Base-by-base conservation (phyloP, 2,888 invertebrate genomes). In the Temnothorax unifasciatus region DNA sequence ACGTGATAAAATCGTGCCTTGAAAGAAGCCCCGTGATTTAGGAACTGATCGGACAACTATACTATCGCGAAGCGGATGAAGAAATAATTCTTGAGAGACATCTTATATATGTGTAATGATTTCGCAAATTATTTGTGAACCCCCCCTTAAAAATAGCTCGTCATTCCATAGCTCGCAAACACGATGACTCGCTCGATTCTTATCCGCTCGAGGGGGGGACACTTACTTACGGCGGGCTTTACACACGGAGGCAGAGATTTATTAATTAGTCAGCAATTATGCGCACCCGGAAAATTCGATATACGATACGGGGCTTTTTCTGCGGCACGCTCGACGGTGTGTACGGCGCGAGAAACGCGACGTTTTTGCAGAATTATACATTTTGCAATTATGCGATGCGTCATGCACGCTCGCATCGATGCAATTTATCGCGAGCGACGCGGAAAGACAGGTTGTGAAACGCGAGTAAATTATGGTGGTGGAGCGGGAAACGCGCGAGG, bases 211-310 rank as follows among this genome's bases (percentile, higher is more conserved):
- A 34, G 52, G 52, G n/a, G 9, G 9, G 11, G 11, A 54, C 59
- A 54, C 59, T 81, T 61, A 25, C 44, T 77, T 69, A 79, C 15
- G 64, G 13, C 50, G 50, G 52, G 41, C 18, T 52, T 52, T 59
- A 47, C 59, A 44, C 25, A 21, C 57, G 34, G 79, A 21, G 44
- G 25, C 34, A 47, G 59, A 59, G 79, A 81, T 81, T 81, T 71
- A 81, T 81, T 81, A 81, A 81, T 81, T 71, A 81, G 71, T 71
- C 47, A 59, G 71, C 59, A 79, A 79, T 79, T 71, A 79, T 59
- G 59, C 38, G 63, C 25, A 71, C 59, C 71, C 59, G 71, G 79
- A 71, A 81, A 81, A 81, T 81, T 71, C 71, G 79, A 81, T 71
- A 50, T 81, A 50, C 79, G 79, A 71, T 81, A 81, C 59, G 71